Evolutionary conservation across 2,888 invertebrate genomes (phyloP).

Genomic region (Anticlea derivata): DNA sequence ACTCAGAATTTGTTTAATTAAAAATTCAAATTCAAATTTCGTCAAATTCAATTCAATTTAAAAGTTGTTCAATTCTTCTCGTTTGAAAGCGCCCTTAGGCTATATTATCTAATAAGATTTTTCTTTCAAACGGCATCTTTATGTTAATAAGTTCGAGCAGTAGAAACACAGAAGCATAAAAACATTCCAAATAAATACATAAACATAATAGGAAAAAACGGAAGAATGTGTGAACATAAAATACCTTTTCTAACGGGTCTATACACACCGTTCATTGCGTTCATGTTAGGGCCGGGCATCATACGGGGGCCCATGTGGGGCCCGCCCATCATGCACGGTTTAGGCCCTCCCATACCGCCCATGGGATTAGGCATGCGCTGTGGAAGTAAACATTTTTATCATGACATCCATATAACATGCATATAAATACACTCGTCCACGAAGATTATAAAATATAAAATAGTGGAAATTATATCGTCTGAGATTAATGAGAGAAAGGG

Average conservation of each 20-base stretch:
- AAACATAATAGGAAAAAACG: conserved; percentile 28
- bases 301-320: conserved; percentile 80
- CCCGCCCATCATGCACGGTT: conserved; percentile 81
- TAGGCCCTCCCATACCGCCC: conserved; percentile 80
- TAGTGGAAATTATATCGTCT: too few species aligned
- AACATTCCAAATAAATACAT: conserved; percentile 18
- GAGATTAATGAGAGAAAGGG: too few species aligned
- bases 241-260: conserved; percentile 29
- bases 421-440: neutral
- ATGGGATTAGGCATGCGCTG: conserved; percentile 82
- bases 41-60: too few species aligned
- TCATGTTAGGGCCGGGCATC: conserved; percentile 80
- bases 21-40: too few species aligned
- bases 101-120: neutral
- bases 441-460: too few species aligned
- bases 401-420: conserved; percentile 9
- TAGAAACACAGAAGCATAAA: conserved; percentile 10
- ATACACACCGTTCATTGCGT: conserved; percentile 77
- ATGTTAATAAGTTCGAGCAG: neutral
- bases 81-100: too few species aligned
- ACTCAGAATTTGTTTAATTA: too few species aligned
- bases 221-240: conserved; percentile 28
- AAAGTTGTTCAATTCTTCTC: too few species aligned
- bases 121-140: neutral
- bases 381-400: conserved; percentile 25